Evolutionary conservation across 2,797 vertebrate genomes (phyloP), one percentile per base, ranked within the genome.

Genomic region (Meda fulgida): DNA sequence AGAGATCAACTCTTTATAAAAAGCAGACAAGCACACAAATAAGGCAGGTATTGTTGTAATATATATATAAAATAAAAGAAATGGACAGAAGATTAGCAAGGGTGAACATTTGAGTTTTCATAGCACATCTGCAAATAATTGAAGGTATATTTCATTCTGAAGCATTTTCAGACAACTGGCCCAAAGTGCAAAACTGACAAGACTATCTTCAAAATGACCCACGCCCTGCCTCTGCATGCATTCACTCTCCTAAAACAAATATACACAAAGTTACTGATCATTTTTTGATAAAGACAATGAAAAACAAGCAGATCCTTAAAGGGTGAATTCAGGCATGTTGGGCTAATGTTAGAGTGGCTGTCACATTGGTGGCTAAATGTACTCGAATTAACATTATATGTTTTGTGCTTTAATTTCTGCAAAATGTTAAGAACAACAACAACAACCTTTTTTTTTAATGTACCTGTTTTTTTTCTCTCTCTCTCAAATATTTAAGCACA

Each of bases 131-230:
- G 48, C 31, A 13, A 72, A 67, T 29, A 65, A 51, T 8, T 36
- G 5, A 26, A 81, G 40, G 21, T 51, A 29, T 46, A 2, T 78
- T 26, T 70, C 5, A 26, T 31, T 82, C 58, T 38, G 53, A 48
- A 85, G 76, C 69, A 76, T 66, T 73, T 87, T 87, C 81, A 89
- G 67, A 88, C 65, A 81, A 87, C 89, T 85, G 89, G 11, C 78
- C 89, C 89, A 89, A 89, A 89, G 89, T 89, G 89, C 89, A 89
- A 89, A 88, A 86, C 77, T 79, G 76, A 65, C 18, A 10, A 55
- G 36, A 70, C 19, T 55, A 19, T 55, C 16, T 71, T 71, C 46
- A 48, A 65, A 26, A 76, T 66, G 13, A 26, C 60, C 23, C 7
- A 38, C 14, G 29, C 9, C 31, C 66, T 43, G 16, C 51, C 9